These are phyloP conservation scores for Drosophila santomea DNA, from an alignment of 1,140 invertebrate species.

Conservation along the genomic window DNA sequence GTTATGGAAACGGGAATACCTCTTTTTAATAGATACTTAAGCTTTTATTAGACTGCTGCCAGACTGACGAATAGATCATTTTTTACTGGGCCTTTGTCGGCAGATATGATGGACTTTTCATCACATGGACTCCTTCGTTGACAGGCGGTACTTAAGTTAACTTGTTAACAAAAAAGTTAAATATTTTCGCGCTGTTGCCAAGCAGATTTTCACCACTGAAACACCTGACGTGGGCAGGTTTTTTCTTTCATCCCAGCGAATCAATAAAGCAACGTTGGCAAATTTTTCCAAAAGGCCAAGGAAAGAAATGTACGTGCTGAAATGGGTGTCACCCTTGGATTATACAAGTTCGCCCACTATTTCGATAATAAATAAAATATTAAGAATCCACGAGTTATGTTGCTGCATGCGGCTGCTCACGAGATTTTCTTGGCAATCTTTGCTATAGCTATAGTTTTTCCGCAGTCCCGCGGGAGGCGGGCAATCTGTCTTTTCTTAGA, in stretches of 20 bases:
- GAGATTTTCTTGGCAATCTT: slow-evolving; percentile 67
- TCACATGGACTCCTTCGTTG: slow-evolving; percentile 1
- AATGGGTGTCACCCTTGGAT: slow-evolving; percentile 24
- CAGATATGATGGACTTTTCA: slow-evolving; percentile 29
- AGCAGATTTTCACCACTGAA: slow-evolving; percentile 11
- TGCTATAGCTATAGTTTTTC: not conserved
- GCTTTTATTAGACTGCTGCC: slow-evolving; percentile 25
- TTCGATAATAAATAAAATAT: slow-evolving; percentile 35
- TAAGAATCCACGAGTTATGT: slow-evolving; percentile 9
- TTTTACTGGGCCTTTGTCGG: slow-evolving; percentile 11
- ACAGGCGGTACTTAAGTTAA: slow-evolving; percentile 13
- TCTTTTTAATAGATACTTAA: slow-evolving; percentile 7
- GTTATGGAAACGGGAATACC: too few relatives aligned
- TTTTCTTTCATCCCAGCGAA: not conserved
- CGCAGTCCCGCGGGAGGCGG: slow-evolving; percentile 22
- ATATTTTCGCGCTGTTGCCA: slow-evolving; percentile 20
- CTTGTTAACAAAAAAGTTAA: slow-evolving; percentile 3
- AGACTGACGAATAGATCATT: slow-evolving; percentile 15
- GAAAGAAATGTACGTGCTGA: slow-evolving; percentile 25
- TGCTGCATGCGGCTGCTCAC: slow-evolving; percentile 47
- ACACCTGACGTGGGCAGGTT: slow-evolving; percentile 3
- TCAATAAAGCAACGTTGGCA: slow-evolving; percentile 23
- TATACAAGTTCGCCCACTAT: slow-evolving; percentile 29
- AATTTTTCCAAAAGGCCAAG: slow-evolving; percentile 13
- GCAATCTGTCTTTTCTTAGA: slow-evolving; percentile 34